Evolutionary conservation across 1,140 invertebrate genomes (phyloP).

Genomic region (Saccostrea cuccullata): DNA sequence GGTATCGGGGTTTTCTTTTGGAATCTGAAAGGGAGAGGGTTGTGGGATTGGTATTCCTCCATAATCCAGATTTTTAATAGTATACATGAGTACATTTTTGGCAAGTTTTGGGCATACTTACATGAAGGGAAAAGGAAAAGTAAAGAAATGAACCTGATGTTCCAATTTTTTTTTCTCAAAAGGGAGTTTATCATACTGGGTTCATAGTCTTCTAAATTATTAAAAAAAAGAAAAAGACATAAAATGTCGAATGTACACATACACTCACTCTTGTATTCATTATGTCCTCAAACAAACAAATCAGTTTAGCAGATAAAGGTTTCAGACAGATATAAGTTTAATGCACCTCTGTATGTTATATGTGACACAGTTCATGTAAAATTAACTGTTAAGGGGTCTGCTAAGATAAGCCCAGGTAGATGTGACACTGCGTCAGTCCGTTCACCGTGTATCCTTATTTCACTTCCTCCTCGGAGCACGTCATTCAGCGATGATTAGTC

Average conservation of each 20-base stretch:
- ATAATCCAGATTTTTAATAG: too few relatives aligned
- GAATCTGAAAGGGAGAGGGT: too few relatives aligned
- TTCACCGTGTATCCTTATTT: slow-evolving; percentile 25
- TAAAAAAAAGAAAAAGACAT: too few relatives aligned
- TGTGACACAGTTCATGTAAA: neutral
- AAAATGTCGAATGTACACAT: neutral
- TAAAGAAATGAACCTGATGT: too few relatives aligned
- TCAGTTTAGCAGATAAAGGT: neutral
- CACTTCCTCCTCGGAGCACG: slow-evolving; percentile 19
- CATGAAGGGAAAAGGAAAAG: too few relatives aligned
- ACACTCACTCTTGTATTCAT: neutral
- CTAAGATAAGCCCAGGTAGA: neutral
- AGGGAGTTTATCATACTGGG: too few relatives aligned
- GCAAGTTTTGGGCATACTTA: too few relatives aligned
- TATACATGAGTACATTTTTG: too few relatives aligned
- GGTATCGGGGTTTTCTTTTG: too few relatives aligned
- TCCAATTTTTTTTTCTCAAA: too few relatives aligned
- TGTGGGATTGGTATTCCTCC: too few relatives aligned
- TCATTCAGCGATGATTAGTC: neutral
- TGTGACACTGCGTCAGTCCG: neutral
- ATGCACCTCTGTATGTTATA: neutral
- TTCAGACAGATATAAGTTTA: neutral
- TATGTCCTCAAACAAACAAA: neutral
- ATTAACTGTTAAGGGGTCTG: neutral
- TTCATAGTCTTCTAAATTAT: too few relatives aligned